Conservation (phyloP, 2,797 vertebrate genomes). For the Natrix natrix region DNA sequence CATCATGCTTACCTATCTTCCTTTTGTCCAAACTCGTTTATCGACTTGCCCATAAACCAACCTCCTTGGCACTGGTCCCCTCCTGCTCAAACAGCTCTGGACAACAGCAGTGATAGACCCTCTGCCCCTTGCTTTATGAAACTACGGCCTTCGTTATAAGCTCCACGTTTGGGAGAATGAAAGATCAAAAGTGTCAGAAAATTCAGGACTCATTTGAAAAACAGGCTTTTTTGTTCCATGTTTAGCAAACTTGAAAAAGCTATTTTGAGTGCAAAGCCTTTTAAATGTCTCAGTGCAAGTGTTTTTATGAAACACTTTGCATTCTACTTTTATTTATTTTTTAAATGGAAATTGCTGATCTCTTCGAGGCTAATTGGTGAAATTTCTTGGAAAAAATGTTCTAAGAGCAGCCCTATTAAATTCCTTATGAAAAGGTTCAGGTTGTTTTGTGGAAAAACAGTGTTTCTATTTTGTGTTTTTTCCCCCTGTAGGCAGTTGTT, state of each 20-base stretch:
- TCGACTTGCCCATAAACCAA: neutral
- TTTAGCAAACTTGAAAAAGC: neutral
- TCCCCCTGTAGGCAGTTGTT: neutral
- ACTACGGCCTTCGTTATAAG: neutral
- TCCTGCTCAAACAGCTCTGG: neutral
- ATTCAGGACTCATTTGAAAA: neutral
- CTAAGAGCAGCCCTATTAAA: neutral
- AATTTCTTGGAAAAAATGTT: neutral
- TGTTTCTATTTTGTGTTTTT: neutral
- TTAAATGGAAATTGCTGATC: neutral
- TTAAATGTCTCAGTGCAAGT: neutral
- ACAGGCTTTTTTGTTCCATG: neutral
- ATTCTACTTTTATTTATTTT: neutral
- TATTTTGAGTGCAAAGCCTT: neutral
- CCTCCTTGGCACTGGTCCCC: neutral
- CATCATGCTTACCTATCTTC: neutral
- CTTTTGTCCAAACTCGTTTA: neutral
- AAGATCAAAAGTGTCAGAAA: neutral
- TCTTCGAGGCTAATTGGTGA: neutral
- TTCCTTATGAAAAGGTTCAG: neutral
- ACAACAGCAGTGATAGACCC: neutral
- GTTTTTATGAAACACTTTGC: neutral
- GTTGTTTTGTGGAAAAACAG: neutral
- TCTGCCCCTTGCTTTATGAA: neutral
- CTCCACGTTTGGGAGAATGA: neutral